phyloP scores from a whole-genome alignment of 2,113 vertebrate genomes.

The Myotis davidii region DNA sequence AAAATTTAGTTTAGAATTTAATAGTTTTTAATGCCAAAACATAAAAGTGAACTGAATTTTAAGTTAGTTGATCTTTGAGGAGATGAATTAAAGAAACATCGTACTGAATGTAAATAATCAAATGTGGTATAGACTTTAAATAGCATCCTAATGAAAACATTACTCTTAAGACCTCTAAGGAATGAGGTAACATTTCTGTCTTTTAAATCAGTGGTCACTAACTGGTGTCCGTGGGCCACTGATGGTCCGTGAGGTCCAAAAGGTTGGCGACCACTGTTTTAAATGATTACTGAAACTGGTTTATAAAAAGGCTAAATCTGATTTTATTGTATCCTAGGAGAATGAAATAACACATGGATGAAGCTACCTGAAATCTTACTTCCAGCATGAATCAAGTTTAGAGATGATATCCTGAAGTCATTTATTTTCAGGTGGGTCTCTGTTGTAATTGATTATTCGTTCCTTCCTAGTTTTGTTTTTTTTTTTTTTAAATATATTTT shows the following conservation, averaged over 20 bases:
- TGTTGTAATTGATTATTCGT: neutral
- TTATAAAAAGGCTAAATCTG: conserved; percentile 15
- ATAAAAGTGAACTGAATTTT: conserved; percentile 33
- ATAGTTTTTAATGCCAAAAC: neutral
- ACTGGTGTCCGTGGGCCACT: too few species aligned
- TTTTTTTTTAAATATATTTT: too few species aligned
- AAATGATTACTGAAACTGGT: neutral
- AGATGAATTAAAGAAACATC: neutral
- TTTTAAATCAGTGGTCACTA: too few species aligned
- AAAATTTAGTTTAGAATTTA: neutral
- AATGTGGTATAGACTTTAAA: neutral
- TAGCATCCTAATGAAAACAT: neutral
- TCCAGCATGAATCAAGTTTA: neutral
- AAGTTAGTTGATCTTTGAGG: neutral
- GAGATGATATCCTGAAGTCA: neutral
- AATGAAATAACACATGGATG: conserved; percentile 58
- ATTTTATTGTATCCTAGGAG: conserved; percentile 63
- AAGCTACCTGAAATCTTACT: neutral
- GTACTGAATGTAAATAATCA: neutral
- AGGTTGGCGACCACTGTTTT: too few species aligned
- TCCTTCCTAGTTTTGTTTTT: neutral
- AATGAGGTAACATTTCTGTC: neutral
- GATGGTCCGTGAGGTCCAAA: too few species aligned
- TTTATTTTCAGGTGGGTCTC: conserved; percentile 37
- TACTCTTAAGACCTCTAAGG: neutral